Base-by-base conservation (phyloP, 1,140 invertebrate genomes). In the Tribolium madens region DNA sequence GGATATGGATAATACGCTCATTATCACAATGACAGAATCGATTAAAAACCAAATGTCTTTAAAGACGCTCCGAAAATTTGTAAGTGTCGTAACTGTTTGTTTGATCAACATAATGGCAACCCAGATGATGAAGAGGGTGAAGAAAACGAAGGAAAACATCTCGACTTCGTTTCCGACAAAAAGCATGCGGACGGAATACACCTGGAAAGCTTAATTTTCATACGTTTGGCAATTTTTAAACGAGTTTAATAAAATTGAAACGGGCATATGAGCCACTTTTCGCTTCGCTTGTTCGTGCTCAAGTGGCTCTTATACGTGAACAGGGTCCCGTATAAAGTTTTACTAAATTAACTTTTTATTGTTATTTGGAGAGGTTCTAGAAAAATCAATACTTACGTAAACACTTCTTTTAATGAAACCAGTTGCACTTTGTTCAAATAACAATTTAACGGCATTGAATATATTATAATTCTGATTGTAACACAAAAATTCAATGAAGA, bases 401-500 rank as follows among this genome's bases (percentile, higher is more conserved):
- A 75, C 60, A 14, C 46, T 60, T 13, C 4, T 9, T 3, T n/a
- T 9, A n/a, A 42, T 42, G 1, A 42, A 75, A 15, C 81, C 81
- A 18, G 76, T 76, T 7, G 78, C 31, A 71, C 77, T 78, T 10
- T 77, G 70, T 76, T 82, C 81, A 68, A 81, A 80, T 33, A 80
- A 36, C 3, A 81, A 33, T 13, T 31, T 50, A 13, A 81, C 75
- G 6, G 75, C 46, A 70, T 80, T 81, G 33, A 82, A 82, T 14
- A 81, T 21, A 60, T 82, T 82, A 6, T 47, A 71, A 48, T 81
- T 80, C 0, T 71, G 31, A 21, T 79, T 81, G 50, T 82, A 82
- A 3, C 46, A 64, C 1, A 82, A 57, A 50, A 82, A 80, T 71
- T 82, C 80, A 1, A 82, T 53, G 47, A 81, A 81, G 2, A 81